Evolutionary conservation across 2,888 invertebrate species (phyloP).

Genomic region (Ommatoiulus sabulosus): DNA sequence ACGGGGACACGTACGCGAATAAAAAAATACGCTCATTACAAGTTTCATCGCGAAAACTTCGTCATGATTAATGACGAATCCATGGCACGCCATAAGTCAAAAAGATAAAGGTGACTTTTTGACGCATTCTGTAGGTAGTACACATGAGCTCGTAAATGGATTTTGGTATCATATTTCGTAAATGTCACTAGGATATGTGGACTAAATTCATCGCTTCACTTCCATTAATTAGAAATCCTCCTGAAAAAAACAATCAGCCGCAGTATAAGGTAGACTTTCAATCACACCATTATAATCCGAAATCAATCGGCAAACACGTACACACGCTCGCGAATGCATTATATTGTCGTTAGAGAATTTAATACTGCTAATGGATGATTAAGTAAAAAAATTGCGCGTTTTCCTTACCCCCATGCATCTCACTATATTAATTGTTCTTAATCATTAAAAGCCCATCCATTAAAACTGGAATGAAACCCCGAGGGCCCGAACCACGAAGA

Average conservation of each 20-base stretch:
- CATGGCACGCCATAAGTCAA: no score
- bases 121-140: no score
- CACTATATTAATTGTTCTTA: slow-evolving; percentile 20
- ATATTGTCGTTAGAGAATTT: slow-evolving; percentile 17
- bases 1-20: no score
- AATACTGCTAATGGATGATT: slow-evolving; percentile 29
- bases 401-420: background rate
- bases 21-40: no score
- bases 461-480: background rate
- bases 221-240: slow-evolving; percentile 10
- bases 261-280: background rate
- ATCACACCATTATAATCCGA: background rate
- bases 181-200: background rate
- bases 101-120: no score
- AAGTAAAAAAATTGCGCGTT: background rate
- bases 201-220: background rate
- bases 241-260: background rate
- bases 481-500: background rate
- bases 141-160: no score
- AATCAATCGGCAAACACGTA: background rate
- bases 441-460: slow-evolving; percentile 36
- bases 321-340: background rate
- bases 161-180: no score
- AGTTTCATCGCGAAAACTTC: no score
- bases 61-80: no score